A percentile compares a stretch with the other conserved stretches of the same genome.
Conservation (phyloP, 2,797 vertebrate genomes). For the Triplophysa bombifrons region DNA sequence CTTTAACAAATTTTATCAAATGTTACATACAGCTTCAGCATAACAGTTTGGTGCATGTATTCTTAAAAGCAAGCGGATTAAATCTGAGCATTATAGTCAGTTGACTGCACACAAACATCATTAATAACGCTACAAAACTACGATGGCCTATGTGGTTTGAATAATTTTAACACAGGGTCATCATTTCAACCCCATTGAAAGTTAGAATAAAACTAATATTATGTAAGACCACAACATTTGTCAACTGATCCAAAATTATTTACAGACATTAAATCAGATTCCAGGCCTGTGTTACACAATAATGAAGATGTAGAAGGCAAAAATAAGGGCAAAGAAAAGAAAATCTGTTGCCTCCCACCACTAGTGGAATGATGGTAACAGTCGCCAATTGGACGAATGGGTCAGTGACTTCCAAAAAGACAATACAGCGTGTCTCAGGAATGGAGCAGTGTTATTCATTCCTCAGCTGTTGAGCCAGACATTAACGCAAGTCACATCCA, state of each 20-base stretch:
- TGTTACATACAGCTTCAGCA: too few species aligned
- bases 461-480: conserved; percentile 45
- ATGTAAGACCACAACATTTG: conserved; percentile 19
- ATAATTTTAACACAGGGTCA: background rate
- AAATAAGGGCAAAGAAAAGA: background rate
- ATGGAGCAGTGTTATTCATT: conserved; percentile 45
- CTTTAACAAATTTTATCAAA: too few species aligned
- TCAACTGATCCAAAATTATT: conserved; percentile 13
- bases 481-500: conserved; percentile 35
- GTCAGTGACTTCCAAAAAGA: conserved; percentile 54
- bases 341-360: conserved; percentile 37
- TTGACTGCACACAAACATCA: background rate
- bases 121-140: background rate
- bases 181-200: conserved; percentile 24
- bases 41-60: background rate
- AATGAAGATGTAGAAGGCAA: conserved; percentile 1
- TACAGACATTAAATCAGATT: conserved; percentile 6
- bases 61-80: background rate
- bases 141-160: background rate
- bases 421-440: conserved; percentile 49
- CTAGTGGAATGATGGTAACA: conserved; percentile 46
- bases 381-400: conserved; percentile 52
- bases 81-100: background rate
- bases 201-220: conserved; percentile 10
- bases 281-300: background rate